phyloP scores from a whole-genome alignment of 2,113 vertebrate genomes.

The Microcebus tavaratra region DNA sequence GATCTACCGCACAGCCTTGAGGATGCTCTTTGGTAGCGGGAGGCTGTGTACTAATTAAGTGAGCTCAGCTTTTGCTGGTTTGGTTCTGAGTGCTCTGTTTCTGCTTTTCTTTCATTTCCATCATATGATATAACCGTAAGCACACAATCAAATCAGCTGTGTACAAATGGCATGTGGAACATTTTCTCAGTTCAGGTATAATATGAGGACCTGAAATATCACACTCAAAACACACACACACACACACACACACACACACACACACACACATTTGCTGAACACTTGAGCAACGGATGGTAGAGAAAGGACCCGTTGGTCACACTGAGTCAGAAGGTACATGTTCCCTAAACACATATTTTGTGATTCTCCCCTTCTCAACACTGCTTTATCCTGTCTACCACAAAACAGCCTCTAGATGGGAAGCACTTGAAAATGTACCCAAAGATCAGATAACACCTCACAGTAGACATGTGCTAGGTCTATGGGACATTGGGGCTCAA shows the following conservation, averaged over 20 bases:
- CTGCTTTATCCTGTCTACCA: neutral
- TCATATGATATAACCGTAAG: neutral
- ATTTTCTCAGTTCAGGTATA: neutral
- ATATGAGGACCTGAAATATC: neutral
- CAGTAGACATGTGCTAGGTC: fast-evolving
- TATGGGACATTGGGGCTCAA: neutral
- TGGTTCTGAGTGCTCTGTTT: neutral
- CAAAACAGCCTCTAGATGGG: neutral
- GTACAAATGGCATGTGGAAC: too few species aligned
- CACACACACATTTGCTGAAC: neutral
- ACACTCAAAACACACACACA: neutral
- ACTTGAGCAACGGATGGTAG: neutral
- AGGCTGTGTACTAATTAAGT: neutral
- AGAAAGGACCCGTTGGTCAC: neutral
- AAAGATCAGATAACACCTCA: neutral
- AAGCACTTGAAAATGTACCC: neutral
- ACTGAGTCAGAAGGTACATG: fast-evolving
- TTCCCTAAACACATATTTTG: neutral
- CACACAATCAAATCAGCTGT: neutral
- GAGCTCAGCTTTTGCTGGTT: neutral
- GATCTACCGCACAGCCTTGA: fast-evolving
- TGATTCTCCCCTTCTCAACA: neutral
- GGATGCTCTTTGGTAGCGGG: neutral
- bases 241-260: neutral
- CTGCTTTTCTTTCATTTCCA: neutral